These are phyloP conservation scores for Anniella stebbinsi DNA, from an alignment of 2,797 vertebrate species.

Conservation along the genomic window DNA sequence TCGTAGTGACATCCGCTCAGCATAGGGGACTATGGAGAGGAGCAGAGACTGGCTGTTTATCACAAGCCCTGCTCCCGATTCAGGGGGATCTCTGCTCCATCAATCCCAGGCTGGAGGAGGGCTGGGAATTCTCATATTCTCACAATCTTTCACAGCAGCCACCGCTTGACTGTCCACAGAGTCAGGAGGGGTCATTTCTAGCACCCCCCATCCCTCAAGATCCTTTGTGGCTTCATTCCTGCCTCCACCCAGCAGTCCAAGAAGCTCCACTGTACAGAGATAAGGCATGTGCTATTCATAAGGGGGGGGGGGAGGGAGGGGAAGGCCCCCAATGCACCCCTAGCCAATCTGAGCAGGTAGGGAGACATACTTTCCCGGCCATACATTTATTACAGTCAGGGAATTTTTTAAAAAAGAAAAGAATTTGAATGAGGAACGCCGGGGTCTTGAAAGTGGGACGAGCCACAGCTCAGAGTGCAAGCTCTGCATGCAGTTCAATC, in stretches of 20 bases:
- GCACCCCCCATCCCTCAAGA: not conserved
- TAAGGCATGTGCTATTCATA: not conserved
- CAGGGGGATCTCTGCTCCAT: not conserved
- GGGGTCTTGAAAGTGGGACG: not conserved
- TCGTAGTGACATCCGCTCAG: not conserved
- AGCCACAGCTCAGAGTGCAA: not conserved
- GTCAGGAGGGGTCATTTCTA: not conserved
- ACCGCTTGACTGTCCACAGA: too few relatives aligned
- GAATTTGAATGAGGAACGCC: too few relatives aligned
- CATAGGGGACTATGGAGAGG: not conserved
- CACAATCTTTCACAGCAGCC: not conserved
- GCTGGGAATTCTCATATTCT: not conserved
- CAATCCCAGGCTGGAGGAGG: not conserved
- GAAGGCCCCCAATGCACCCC: not conserved
- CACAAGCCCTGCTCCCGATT: not conserved
- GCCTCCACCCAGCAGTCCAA: not conserved
- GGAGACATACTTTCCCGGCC: not conserved
- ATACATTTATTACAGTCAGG: not conserved
- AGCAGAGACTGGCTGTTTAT: not conserved
- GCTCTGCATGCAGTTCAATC: too few relatives aligned
- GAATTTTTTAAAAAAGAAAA: not conserved
- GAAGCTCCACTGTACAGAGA: not conserved
- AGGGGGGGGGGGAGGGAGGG: not conserved
- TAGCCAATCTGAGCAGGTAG: too few relatives aligned
- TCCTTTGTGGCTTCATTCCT: not conserved